Evolutionary conservation across 2,113 vertebrate genomes (phyloP).

Genomic region (Ariopsis seemanni): DNA sequence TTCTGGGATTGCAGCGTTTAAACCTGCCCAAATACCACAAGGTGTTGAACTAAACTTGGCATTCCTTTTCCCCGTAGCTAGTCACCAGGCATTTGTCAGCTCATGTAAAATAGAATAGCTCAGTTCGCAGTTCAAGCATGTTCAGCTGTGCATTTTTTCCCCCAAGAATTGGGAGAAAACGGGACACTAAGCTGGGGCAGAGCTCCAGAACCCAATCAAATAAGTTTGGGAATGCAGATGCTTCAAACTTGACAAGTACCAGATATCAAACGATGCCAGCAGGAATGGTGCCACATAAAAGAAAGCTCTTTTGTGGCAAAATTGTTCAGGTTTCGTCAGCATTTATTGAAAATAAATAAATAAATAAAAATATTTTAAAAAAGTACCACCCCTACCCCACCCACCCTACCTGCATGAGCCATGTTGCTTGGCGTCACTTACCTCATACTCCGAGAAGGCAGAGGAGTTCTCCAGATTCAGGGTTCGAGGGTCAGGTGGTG

Average conservation of each 20-base stretch:
- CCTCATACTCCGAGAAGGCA: slow-evolving; percentile 71
- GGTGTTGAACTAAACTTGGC: neutral
- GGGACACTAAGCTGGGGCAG: neutral
- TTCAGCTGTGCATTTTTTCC: neutral
- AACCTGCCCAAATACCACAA: neutral
- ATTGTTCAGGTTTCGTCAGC: neutral
- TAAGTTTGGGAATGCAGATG: neutral
- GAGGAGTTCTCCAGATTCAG: slow-evolving; percentile 73
- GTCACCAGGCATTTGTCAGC: neutral
- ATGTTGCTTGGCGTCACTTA: slow-evolving; percentile 37
- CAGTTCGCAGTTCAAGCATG: neutral
- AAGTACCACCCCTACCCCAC: neutral
- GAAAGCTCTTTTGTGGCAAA: neutral
- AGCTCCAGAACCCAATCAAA: neutral
- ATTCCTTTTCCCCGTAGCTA: neutral
- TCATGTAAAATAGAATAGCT: neutral
- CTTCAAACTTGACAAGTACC: neutral
- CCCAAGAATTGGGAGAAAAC: neutral
- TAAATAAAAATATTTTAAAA: neutral
- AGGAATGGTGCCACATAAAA: neutral
- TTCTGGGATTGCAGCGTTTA: neutral
- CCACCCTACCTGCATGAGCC: neutral
- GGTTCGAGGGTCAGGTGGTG: slow-evolving; percentile 65
- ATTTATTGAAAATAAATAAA: neutral
- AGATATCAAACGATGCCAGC: neutral